These are phyloP conservation scores for Mellilla xanthometata DNA, from an alignment of 2,888 invertebrate species.

Conservation along the genomic window DNA sequence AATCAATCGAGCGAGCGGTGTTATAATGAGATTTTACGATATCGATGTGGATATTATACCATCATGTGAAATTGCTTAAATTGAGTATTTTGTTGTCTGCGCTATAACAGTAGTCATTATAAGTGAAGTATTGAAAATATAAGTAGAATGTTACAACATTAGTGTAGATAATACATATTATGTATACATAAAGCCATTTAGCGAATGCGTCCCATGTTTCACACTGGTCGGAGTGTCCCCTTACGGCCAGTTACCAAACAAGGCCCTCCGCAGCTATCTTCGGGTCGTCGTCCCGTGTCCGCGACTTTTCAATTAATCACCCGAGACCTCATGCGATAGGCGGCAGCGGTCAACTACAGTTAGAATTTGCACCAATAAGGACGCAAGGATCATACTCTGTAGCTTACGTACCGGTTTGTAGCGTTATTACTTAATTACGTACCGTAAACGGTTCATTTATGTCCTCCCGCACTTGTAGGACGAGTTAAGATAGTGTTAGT, in stretches of 20 bases:
- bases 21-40: too few species aligned
- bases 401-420: constrained; percentile 27
- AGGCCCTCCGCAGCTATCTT: constrained; percentile 41
- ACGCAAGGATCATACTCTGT: constrained; percentile 29
- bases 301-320: constrained; percentile 54
- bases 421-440: constrained; percentile 32
- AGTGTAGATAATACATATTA: too few species aligned
- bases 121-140: too few species aligned
- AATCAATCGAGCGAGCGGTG: too few species aligned
- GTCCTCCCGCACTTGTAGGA: constrained; percentile 2
- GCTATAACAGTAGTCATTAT: too few species aligned
- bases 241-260: constrained; percentile 44
- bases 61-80: too few species aligned
- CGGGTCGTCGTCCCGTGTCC: constrained; percentile 48
- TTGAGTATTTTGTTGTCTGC: too few species aligned
- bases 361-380: constrained; percentile 27
- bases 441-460: constrained; percentile 22
- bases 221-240: constrained; percentile 47
- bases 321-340: constrained; percentile 35
- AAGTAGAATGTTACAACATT: too few species aligned
- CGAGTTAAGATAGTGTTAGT: constrained; percentile 7
- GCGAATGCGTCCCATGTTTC: constrained; percentile 41
- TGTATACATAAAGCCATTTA: constrained; percentile 46
- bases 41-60: too few species aligned
- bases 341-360: constrained; percentile 37